These are phyloP conservation scores for Gymnarchus niloticus DNA, from an alignment of 2,113 vertebrate species.

Conservation along the genomic window DNA sequence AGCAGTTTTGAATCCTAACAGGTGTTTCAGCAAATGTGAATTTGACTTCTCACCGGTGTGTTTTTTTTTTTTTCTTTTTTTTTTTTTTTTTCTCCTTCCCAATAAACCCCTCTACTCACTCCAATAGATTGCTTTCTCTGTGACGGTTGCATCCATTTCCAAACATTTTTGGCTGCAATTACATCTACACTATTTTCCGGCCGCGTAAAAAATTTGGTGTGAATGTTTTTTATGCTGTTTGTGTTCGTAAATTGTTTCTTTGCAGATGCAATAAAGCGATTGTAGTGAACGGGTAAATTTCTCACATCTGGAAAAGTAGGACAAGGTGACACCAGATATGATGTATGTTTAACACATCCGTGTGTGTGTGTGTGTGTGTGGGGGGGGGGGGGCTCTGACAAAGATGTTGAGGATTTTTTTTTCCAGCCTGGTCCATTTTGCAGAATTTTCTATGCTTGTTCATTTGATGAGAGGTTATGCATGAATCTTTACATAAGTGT, in stretches of 20 bases:
- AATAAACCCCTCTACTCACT: background rate
- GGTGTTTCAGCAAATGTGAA: conserved; percentile 7
- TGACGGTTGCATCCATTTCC: background rate
- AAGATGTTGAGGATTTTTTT: background rate
- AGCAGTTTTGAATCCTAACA: background rate
- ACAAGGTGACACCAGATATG: background rate
- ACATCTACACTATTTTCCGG: conserved; percentile 1
- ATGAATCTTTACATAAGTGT: background rate
- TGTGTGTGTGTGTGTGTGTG: background rate
- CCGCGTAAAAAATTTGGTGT: background rate
- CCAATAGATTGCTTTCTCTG: background rate
- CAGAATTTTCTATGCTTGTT: background rate
- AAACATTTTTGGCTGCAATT: conserved; percentile 23
- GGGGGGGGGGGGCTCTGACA: background rate
- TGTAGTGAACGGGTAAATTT: background rate
- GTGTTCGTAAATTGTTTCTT: background rate
- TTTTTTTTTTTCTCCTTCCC: background rate
- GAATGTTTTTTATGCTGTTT: background rate
- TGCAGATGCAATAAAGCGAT: background rate
- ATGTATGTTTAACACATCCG: background rate
- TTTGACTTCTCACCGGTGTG: conserved; percentile 2
- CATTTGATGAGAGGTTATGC: background rate
- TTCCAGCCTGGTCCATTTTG: background rate
- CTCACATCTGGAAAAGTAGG: background rate
- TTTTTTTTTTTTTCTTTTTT: background rate